Evolutionary conservation across 2,797 vertebrate species (phyloP), one percentile per base, ranked within the genome.

Genomic region (Alfaro cultratus): DNA sequence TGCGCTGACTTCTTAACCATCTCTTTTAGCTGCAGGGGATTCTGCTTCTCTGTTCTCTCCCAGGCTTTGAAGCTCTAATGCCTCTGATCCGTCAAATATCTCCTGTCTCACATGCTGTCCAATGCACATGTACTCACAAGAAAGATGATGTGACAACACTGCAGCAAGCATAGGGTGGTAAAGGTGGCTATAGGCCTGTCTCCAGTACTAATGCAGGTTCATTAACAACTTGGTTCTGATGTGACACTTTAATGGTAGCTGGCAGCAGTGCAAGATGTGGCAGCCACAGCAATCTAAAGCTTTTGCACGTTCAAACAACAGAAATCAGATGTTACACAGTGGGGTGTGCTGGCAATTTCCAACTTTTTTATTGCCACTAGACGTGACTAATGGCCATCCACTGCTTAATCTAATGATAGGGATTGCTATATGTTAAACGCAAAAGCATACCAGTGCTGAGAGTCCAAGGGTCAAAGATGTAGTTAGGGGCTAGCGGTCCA

Each of bases 41-140:
- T 87, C 79, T 76, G 77, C 78, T 84, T 78, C 89, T 91, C 85
- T 86, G 78, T 87, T 90, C 85, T 88, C 85, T 81, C 62, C 71
- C 0, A 18, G 81, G 88, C 88, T 93, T 92, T 92, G 91, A 93
- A 89, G 91, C 77, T 83, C 70, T 87, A 80, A 88, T 87, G 84
- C 87, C 77, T 91, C 85, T 92, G 91, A 94, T 94, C 85, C 87
- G 87, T 85, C 87, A 87, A 91, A 85, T 88, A 86, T 92, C 85
- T 90, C 84, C 77, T 64, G 76, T 82, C 85, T 86, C 77, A 86
- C 81, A 76, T 84, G 80, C 79, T 87, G 89, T 91, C 91, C 90
- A 74, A 77, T 11, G 73, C 9, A 31, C 36, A 43, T 76, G 71
- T 83, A 87, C 85, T 81, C 83, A 79, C 41, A 76, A 87, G 85